Conservation (phyloP, 2,113 vertebrate species). For the Poicephalus meyeri region DNA sequence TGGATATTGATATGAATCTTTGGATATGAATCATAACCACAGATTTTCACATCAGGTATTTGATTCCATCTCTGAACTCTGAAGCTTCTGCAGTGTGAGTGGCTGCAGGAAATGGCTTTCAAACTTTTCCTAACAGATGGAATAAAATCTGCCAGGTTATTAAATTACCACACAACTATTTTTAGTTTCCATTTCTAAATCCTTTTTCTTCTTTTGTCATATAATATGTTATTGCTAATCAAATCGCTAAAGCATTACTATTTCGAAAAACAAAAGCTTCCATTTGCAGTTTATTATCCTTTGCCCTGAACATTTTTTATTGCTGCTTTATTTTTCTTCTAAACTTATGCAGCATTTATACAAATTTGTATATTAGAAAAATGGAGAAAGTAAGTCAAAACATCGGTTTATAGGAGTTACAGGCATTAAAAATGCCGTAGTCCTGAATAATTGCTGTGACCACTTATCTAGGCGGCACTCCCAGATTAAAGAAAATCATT, state of each 20-base stretch:
- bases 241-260: conserved; percentile 43
- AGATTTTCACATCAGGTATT: conserved; percentile 57
- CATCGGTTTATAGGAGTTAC: not conserved
- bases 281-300: conserved; percentile 8
- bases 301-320: not conserved
- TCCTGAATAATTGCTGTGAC: not conserved
- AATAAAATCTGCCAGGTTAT: conserved; percentile 70
- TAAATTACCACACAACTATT: conserved; percentile 70
- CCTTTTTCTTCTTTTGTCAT: conserved; percentile 61
- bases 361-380: not conserved
- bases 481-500: not conserved
- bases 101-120: conserved; percentile 69
- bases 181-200: conserved; percentile 60
- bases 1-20: conserved; percentile 29
- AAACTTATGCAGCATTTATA: not conserved
- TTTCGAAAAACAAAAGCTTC: conserved; percentile 55
- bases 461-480: not conserved
- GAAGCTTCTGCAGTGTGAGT: conserved; percentile 33
- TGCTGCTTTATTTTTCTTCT: not conserved
- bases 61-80: conserved; percentile 57
- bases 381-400: not conserved
- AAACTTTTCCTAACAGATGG: conserved; percentile 64
- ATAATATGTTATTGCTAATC: conserved; percentile 49
- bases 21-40: conserved; percentile 57
- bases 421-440: not conserved